phyloP scores from a whole-genome alignment of 2,888 invertebrate genomes.

The Spilosoma lubricipeda region DNA sequence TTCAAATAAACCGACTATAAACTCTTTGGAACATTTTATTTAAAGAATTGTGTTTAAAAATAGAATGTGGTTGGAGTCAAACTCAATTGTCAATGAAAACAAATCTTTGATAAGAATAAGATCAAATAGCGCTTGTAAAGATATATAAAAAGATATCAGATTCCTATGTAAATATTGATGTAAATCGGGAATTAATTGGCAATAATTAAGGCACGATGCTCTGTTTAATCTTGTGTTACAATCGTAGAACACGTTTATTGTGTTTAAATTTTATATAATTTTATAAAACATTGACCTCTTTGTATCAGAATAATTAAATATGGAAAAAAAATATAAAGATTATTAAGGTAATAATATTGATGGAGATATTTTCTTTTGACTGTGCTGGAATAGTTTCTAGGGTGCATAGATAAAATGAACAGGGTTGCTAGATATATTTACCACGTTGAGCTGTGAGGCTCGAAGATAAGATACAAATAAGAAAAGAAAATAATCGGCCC shows the following conservation, averaged over 20 bases:
- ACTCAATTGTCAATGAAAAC: conserved; percentile 19
- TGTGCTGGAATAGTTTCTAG: too few species aligned
- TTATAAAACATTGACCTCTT: background rate
- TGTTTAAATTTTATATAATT: background rate
- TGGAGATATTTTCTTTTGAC: too few species aligned
- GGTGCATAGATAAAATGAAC: too few species aligned
- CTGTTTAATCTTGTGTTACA: background rate
- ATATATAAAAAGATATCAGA: background rate
- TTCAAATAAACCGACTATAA: conserved; percentile 9
- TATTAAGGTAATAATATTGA: too few species aligned
- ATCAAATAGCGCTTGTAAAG: conserved; percentile 6
- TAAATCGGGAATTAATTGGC: background rate
- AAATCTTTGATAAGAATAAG: background rate
- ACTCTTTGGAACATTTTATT: conserved; percentile 40
- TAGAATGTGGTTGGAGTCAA: conserved; percentile 41
- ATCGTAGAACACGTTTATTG: background rate
- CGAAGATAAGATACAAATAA: too few species aligned
- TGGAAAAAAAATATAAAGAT: too few species aligned
- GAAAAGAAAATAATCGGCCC: too few species aligned
- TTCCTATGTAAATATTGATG: background rate
- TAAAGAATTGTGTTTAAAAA: conserved; percentile 32
- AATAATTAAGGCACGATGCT: background rate
- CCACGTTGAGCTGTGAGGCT: too few species aligned
- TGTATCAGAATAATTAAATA: background rate
- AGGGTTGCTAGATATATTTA: too few species aligned